Evolutionary conservation across 2,113 vertebrate species (phyloP).

Genomic region (Deroptyus accipitrinus): DNA sequence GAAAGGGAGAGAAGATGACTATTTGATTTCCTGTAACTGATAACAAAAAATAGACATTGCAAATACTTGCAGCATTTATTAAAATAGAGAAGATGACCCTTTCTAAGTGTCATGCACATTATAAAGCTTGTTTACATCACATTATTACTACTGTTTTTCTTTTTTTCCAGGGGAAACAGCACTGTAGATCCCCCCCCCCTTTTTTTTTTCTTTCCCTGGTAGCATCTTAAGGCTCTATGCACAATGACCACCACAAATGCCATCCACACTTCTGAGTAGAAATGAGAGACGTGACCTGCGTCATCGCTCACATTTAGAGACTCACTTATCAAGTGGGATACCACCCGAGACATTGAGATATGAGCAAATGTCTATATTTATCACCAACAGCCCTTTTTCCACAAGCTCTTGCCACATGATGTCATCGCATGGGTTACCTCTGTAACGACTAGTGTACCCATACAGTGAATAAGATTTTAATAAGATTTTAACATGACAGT

Average conservation of each 20-base stretch:
- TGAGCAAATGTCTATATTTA: constrained; percentile 47
- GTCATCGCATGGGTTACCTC: not conserved
- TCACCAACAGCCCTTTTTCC: not conserved
- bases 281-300: not conserved
- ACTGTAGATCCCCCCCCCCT: not conserved
- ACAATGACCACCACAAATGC: not conserved
- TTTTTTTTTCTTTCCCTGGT: not conserved
- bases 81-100: not conserved
- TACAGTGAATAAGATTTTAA: not conserved
- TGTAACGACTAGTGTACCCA: not conserved
- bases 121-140: not conserved
- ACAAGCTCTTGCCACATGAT: constrained; percentile 12
- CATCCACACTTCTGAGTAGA: not conserved
- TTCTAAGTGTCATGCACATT: not conserved
- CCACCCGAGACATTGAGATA: not conserved
- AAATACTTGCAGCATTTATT: not conserved
- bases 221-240: not conserved
- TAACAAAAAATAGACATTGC: not conserved
- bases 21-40: not conserved
- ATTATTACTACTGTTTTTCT: not conserved
- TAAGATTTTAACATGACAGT: not conserved
- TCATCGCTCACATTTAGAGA: constrained; percentile 6
- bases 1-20: not conserved
- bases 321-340: not conserved
- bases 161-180: not conserved